These are phyloP conservation scores for Maniola hyperantus DNA, from an alignment of 2,888 invertebrate genomes.

Conservation along the genomic window DNA sequence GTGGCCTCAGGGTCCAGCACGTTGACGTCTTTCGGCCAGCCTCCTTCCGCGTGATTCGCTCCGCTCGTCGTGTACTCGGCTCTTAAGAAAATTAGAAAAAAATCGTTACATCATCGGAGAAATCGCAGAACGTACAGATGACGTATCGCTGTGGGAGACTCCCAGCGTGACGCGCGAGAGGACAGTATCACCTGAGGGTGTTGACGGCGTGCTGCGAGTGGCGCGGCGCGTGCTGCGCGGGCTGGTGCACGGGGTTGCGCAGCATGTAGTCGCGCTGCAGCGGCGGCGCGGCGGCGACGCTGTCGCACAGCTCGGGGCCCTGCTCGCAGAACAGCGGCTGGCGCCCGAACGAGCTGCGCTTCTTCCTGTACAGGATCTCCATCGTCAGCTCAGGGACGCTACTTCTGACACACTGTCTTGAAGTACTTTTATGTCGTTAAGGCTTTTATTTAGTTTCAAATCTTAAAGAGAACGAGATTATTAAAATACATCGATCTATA, in stretches of 20 bases:
- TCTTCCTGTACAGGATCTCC: constrained; percentile 65
- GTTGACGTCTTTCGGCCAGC: constrained; percentile 91
- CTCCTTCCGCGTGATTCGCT: constrained; percentile 89
- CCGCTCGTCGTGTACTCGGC: constrained; percentile 83
- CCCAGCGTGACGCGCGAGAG: too few species aligned
- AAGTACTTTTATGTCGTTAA: too few species aligned
- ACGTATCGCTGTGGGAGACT: too few species aligned
- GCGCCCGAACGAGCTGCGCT: constrained; percentile 71
- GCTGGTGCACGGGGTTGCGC: constrained; percentile 78
- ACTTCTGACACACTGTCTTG: background rate
- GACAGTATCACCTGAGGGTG: constrained; percentile 82
- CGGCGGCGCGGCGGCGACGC: constrained; percentile 52
- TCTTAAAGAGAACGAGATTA: too few species aligned
- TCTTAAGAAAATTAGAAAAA: constrained; percentile 50
- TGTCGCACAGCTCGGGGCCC: constrained; percentile 70
- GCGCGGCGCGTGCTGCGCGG: constrained; percentile 70
- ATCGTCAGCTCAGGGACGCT: constrained; percentile 39
- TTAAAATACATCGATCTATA: too few species aligned
- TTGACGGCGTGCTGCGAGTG: constrained; percentile 78
- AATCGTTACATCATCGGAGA: constrained; percentile 5
- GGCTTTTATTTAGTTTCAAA: too few species aligned
- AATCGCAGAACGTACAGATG: too few species aligned
- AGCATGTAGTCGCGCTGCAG: constrained; percentile 70
- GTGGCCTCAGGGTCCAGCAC: constrained; percentile 86
- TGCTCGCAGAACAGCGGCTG: constrained; percentile 75